Evolutionary conservation across 2,888 invertebrate genomes (phyloP), one percentile per base, ranked within the genome.

Genomic region (Eueremaeus valkanovi): DNA sequence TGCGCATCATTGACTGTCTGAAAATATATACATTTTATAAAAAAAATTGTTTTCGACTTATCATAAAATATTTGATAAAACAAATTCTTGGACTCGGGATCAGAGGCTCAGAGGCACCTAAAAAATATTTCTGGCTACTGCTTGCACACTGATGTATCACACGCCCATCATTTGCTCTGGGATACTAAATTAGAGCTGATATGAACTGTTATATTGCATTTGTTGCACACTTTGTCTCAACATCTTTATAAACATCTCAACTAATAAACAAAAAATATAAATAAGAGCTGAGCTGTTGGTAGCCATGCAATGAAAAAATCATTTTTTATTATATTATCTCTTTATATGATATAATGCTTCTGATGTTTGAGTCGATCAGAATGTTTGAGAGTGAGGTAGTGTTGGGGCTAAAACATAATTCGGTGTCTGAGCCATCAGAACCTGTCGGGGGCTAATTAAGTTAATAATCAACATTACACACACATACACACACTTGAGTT

Each of bases 391-490:
- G 45, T 16, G 18, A 45, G 45, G 45, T 3, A 45, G 16, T 11
- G 45, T 45, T 16, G 45, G 3, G 16, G 9, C 8, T 45, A 18
- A 45, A 16, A 45, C 16, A 45, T 45, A 45, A 16, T 45, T 16
- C 51, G 18, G 13, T 55, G 24, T 55, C 13, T 55, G 29, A 24
- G 55, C 29, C 29, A 45, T 45, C 11, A 45, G 21, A 9, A 55
- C 24, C 55, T 55, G 55, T 55, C 55, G 55, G 55, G 55, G 55
- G 21, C 24, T 55, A 55, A 55, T 55, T 55, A 55, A 55, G 55
- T 24, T 55, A 55, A 55, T 55, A 55, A 55, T 55, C 55, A 55
- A 55, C 55, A 55, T 8, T 24, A 24, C 11, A n/a, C n/a, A n/a
- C n/a, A n/a, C n/a, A n/a, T n/a, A n/a, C n/a, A n/a, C n/a, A n/a